Evolutionary conservation across 2,113 vertebrate species (phyloP), one percentile per base, ranked within the genome.

Genomic region (Myrmophylax atrothorax): DNA sequence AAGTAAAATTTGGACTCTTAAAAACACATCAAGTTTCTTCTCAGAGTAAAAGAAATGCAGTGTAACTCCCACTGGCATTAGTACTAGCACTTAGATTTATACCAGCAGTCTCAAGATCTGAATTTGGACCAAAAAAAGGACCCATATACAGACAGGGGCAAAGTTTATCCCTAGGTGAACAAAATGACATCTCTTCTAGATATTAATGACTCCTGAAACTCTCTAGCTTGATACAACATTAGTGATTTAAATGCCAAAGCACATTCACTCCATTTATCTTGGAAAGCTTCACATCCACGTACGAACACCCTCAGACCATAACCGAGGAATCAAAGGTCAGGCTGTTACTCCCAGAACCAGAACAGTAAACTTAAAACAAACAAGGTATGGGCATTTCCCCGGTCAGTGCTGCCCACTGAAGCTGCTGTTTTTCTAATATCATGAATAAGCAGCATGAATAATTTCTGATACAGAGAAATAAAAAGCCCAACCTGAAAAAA

Each of bases 241-340:
- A 78, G 84, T 50, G 58, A 90, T 94, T 97, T 82, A 97, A 95
- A 96, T 98, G 97, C 94, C 97, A 97, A 97, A 96, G 97, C 95
- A 93, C 94, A 97, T 84, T 91, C 72, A 38, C 56, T 94, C 52
- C 4, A 59, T 95, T 97, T 96, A 89, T 96, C 89, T 98, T 98
- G 95, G 97, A 97, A 98, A 96, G 94, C 77, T 97, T 80, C 88
- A 84, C 44, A 52, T 82, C 73, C 77, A 80, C 3, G 12, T 33
- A 92, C 75, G 52, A 90, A 97, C 95, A 95, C 86, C 89, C 96
- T 95, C 97, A 97, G 95, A 94, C 79, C 74, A 88, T 91, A 97
- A 74, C 47, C 96, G 92, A 93, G 78, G 90, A 97, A 97, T 18
- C 69, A 97, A 97, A 98, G 96, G 97, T 97, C 96, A 97, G 84